Evolutionary conservation across 2,113 vertebrate genomes (phyloP).

Genomic region (Ctenodactylus gundi): DNA sequence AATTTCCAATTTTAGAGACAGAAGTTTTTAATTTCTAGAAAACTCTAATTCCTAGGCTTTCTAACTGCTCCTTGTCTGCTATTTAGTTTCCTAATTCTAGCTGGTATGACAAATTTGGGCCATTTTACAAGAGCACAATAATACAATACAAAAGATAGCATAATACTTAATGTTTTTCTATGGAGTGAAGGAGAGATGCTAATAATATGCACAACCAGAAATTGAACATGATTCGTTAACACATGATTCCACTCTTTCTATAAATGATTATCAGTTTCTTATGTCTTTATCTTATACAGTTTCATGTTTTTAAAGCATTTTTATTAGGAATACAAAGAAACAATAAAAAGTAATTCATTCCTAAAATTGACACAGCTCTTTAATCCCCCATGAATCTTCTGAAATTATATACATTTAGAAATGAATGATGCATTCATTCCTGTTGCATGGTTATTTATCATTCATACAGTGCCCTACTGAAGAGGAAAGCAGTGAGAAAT

Average conservation of each 20-base stretch:
- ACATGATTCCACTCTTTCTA: no score
- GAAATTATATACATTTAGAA: neutral
- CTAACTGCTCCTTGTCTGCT: neutral
- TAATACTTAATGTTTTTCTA: constrained; percentile 4
- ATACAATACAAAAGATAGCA: neutral
- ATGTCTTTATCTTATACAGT: neutral
- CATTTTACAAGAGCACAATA: no score
- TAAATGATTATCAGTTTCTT: no score
- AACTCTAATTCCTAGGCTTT: neutral
- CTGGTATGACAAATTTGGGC: neutral
- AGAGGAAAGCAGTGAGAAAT: neutral
- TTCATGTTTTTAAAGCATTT: neutral
- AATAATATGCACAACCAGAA: neutral
- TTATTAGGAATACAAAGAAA: neutral
- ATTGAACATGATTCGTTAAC: neutral
- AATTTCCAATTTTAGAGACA: neutral
- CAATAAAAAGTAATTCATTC: neutral
- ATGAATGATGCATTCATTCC: neutral
- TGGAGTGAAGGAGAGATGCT: neutral
- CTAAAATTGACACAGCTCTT: constrained; percentile 17
- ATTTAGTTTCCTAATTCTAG: neutral
- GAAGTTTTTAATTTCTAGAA: neutral
- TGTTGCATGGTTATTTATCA: constrained; percentile 2
- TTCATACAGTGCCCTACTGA: neutral
- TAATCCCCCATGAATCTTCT: neutral